Base-by-base conservation (phyloP, 2,888 invertebrate species). In the Drosophila kokeensis region DNA sequence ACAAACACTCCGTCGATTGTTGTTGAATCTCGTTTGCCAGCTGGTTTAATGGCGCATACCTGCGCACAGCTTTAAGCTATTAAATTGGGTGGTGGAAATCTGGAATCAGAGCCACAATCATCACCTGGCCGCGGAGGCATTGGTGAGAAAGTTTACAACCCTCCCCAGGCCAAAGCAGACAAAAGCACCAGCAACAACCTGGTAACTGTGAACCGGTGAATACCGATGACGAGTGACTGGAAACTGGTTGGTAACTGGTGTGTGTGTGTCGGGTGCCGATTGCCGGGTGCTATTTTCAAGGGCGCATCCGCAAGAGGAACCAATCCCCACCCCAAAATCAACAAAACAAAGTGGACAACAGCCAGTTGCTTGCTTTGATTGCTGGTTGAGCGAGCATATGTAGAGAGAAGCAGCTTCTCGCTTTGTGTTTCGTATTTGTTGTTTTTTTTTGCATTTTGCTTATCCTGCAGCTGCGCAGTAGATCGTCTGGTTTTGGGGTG, bases 101-200 rank as follows among this genome's bases (percentile, higher is more conserved):
- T 72, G n/a, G 40, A 38, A 55, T 55, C 55, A 38, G 27, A 69
- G 58, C 42, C 48, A 42, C 49, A 70, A 62, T 69, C 83, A 73
- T 81, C 83, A 82, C 76, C 80, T 71, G 70, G 75, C 49, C 38
- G 40, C 30, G 34, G 32, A 27, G n/a, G 52, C 60, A 67, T 66
- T 66, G 79, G 65, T 86, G 74, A 69, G 78, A 77, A 86, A 82
- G 74, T 68, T 70, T 50, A 54, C 89, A 90, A 90, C 85, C 85
- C 90, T 67, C 64, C 54, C 24, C 38, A n/a, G 21, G 68, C 66
- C 59, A 63, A 65, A 68, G 54, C 64, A 65, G 65, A 89, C 89
- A 84, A 90, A 90, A 87, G 89, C 90, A 86, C 88, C 89, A 76
- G 90, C 55, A 61, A 61, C 78, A 85, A 82, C 83, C 82, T 85